Evolutionary conservation across 2,113 vertebrate genomes (phyloP), one percentile per base, ranked within the genome.

Genomic region (Rutilus rutilus): DNA sequence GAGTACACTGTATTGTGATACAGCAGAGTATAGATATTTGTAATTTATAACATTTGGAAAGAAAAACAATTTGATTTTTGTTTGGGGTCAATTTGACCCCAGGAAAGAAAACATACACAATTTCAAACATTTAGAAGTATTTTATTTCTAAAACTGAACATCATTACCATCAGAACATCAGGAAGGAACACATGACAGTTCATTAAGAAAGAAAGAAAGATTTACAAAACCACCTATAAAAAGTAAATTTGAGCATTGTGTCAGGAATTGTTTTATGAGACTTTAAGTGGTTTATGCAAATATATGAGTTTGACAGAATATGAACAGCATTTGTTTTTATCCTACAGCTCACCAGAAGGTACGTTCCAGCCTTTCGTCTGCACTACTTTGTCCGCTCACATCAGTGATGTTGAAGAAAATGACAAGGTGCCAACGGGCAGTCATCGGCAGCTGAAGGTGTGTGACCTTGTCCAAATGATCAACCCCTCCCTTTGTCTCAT

Each of bases 381-480:
- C 54, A 57, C 21, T 57, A 21, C 64, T 23, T 57, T 60, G 23
- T 33, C 59, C 25, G 5, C 75, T 80, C 54, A 85, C 64, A 78
- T 87, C 65, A 64, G 71, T 82, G 69, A 88, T 86, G 84, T 88
- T 78, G 80, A 82, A 85, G 78, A 89, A 89, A 39, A 87, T 69
- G 10, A 87, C 85, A 83, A 84, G 54, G 42, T 80, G 79, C 84
- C 74, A 86, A 42, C 23, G 64, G 33, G 75, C 75, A 77, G 85
- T 79, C 88, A 83, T 79, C 73, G 33, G 73, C 75, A 87, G 85
- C 64, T 87, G 83, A 65, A 88, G 33, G 87, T 79, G 30, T 42
- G 73, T 86, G 54, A 86, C 30, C 57, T 86, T 81, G 67, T 83
- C 78, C 45, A 33, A 14, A 86, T 39, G 36, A 78, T 85, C 62